Evolutionary conservation across 2,888 invertebrate genomes (phyloP).

Genomic region (Cephus nigrinus): DNA sequence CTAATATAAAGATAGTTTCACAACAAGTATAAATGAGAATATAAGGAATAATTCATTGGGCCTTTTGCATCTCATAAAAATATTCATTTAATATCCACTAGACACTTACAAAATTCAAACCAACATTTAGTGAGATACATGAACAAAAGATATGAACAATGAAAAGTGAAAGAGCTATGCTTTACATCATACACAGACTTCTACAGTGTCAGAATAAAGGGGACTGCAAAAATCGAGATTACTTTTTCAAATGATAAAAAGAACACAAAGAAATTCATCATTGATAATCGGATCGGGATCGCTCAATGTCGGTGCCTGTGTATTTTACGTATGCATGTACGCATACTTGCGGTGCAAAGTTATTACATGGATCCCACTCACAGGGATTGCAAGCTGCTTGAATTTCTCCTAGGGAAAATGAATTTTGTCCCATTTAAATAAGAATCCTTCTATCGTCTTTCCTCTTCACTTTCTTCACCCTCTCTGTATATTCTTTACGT

Average conservation of each 20-base stretch:
- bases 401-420: not conserved
- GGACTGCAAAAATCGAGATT: not conserved
- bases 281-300: not conserved
- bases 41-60: too few relatives aligned
- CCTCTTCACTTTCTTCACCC: not conserved
- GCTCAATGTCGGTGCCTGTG: not conserved
- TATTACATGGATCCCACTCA: not conserved
- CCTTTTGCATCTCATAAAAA: too few relatives aligned
- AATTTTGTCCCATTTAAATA: not conserved
- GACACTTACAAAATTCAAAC: too few relatives aligned
- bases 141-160: too few relatives aligned
- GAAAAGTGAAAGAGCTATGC: not conserved
- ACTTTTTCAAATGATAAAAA: not conserved
- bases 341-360: not conserved
- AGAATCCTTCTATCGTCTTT: not conserved
- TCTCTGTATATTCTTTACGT: not conserved
- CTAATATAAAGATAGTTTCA: not conserved
- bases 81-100: too few relatives aligned
- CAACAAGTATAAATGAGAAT: too few relatives aligned
- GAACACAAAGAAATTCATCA: not conserved
- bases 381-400: not conserved
- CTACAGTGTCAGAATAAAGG: not conserved
- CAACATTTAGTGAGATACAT: too few relatives aligned
- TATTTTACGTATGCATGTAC: not conserved
- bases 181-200: not conserved